Conservation (phyloP, 2,113 vertebrate genomes). For the Thermophis baileyi region DNA sequence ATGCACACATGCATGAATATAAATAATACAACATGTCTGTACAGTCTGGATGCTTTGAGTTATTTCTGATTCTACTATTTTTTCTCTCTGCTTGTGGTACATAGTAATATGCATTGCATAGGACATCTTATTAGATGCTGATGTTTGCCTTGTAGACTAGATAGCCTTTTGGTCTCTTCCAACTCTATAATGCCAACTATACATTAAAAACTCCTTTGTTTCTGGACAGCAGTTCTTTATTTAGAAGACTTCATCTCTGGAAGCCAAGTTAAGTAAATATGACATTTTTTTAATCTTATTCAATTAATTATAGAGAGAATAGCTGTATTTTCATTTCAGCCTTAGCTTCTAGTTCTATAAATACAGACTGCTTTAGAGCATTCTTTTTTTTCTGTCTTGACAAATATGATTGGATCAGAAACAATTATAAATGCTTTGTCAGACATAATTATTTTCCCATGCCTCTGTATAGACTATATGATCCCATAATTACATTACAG, state of each 20-base stretch:
- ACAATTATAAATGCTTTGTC: slow-evolving; percentile 1
- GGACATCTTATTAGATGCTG: neutral
- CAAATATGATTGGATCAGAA: slow-evolving; percentile 33
- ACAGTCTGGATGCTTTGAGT: neutral
- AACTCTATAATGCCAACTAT: neutral
- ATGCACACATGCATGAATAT: neutral
- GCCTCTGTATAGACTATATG: slow-evolving; percentile 48
- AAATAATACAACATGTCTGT: neutral
- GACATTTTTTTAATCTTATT: slow-evolving; percentile 13
- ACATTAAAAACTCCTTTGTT: neutral
- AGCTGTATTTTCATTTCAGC: slow-evolving; percentile 31
- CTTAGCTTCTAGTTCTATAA: slow-evolving; percentile 26
- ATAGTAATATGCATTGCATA: neutral
- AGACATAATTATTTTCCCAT: slow-evolving; percentile 30
- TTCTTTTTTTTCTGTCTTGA: slow-evolving; percentile 31
- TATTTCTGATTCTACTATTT: neutral
- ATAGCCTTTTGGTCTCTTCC: neutral
- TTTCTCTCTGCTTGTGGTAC: neutral
- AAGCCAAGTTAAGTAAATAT: slow-evolving; percentile 29
- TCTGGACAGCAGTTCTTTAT: neutral
- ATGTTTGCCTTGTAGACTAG: neutral
- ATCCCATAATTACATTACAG: slow-evolving; percentile 75
- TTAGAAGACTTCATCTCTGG: slow-evolving; percentile 29
- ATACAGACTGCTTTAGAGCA: slow-evolving; percentile 27
- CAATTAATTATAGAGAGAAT: slow-evolving; percentile 3